Conservation (phyloP, 1,140 invertebrate species). For the Schlechtendalia chinensis region DNA sequence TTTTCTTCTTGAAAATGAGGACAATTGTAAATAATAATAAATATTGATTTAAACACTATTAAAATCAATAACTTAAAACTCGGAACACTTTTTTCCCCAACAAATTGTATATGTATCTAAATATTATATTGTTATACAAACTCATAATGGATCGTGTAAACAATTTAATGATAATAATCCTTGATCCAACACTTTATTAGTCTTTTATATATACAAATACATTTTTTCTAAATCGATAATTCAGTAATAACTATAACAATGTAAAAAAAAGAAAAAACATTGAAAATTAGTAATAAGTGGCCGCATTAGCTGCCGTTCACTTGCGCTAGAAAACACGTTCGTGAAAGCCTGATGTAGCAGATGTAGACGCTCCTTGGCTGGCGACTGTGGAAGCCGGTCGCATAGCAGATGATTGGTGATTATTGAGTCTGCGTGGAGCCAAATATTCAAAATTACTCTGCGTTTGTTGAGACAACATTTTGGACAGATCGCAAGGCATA, state of each 20-base stretch:
- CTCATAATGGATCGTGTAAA: not conserved
- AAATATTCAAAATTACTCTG: slow-evolving; percentile 97
- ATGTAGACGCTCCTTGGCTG: slow-evolving; percentile 64
- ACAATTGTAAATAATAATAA: too few relatives aligned
- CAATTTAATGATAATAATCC: not conserved
- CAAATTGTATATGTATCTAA: not conserved
- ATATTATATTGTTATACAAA: too few relatives aligned
- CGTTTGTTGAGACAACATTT: slow-evolving; percentile 89
- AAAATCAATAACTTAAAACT: too few relatives aligned
- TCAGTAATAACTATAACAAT: slow-evolving; percentile 4
- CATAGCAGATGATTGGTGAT: slow-evolving; percentile 67
- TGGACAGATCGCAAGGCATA: slow-evolving; percentile 85
- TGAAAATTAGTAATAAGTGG: slow-evolving; percentile 32
- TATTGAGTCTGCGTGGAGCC: slow-evolving; percentile 72
- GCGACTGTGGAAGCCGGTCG: slow-evolving; percentile 54
- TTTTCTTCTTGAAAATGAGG: too few relatives aligned
- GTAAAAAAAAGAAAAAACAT: not conserved
- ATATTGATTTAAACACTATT: too few relatives aligned
- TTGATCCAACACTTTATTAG: not conserved
- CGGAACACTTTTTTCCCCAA: too few relatives aligned
- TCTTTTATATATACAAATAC: slow-evolving; percentile 8
- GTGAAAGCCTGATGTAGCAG: slow-evolving; percentile 74
- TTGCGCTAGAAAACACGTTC: slow-evolving; percentile 50
- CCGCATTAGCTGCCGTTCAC: slow-evolving; percentile 37
- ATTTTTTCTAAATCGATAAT: not conserved